phyloP scores from a whole-genome alignment of 2,888 invertebrate genomes.

The Plebejus melissa region DNA sequence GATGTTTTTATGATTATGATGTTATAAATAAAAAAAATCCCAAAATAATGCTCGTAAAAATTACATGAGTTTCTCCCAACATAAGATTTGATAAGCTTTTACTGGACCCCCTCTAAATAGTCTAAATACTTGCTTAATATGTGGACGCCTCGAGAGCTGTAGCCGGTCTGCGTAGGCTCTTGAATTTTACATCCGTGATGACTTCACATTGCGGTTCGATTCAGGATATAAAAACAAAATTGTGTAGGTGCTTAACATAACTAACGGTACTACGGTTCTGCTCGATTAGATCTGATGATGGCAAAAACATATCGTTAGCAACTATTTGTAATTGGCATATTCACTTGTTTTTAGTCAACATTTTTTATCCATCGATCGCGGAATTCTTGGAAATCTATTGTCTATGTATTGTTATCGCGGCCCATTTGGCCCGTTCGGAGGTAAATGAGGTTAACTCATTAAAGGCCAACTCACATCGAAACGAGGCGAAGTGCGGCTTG shows the following conservation, averaged over 20 bases:
- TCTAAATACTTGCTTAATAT: neutral
- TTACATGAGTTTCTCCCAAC: no score
- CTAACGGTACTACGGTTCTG: conserved; percentile 22
- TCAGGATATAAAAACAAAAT: conserved; percentile 19
- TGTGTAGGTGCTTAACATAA: conserved; percentile 23
- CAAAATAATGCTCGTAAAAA: no score
- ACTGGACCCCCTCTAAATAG: neutral
- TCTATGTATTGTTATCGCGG: no score
- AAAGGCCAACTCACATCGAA: neutral
- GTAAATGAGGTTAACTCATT: no score
- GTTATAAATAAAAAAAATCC: no score
- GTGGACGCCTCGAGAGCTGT: neutral
- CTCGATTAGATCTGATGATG: conserved; percentile 10
- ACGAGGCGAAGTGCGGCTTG: no score
- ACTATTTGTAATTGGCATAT: neutral
- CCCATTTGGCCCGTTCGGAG: no score
- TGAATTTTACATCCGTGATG: conserved; percentile 11
- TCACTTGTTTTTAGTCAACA: neutral
- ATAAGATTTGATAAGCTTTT: no score
- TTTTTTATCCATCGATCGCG: neutral
- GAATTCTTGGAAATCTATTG: no score
- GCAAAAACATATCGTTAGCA: conserved; percentile 20
- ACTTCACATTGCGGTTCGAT: conserved; percentile 19
- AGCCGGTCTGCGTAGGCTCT: neutral
- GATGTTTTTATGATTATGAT: no score